phyloP scores from a whole-genome alignment of 2,113 vertebrate species.

The Gymnarchus niloticus region DNA sequence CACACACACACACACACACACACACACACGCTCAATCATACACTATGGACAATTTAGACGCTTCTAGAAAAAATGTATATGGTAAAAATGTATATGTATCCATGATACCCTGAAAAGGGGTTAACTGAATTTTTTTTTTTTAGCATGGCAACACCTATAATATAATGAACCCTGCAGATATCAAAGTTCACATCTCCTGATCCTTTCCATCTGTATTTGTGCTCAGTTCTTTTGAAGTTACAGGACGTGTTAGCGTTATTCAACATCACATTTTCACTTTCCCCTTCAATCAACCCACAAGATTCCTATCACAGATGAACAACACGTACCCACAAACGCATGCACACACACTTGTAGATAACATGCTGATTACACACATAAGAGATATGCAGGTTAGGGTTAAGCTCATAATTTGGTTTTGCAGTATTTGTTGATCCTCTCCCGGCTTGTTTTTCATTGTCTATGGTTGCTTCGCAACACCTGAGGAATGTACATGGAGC shows the following conservation, averaged over 20 bases:
- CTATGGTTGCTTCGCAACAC: neutral
- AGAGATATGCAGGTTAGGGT: conserved; percentile 1
- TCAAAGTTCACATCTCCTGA: no score
- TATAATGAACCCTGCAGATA: no score
- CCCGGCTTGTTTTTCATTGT: neutral
- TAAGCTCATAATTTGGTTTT: neutral
- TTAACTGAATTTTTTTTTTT: no score
- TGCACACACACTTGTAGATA: neutral
- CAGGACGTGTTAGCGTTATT: neutral
- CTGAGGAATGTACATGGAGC: neutral
- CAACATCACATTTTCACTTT: conserved; percentile 6
- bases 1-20: no score
- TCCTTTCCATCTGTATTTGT: neutral
- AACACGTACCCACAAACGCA: neutral
- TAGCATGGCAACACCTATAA: no score
- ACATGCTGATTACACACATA: neutral
- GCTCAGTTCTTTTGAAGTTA: conserved; percentile 2
- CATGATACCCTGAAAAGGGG: no score
- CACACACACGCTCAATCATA: no score
- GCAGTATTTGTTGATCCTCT: neutral
- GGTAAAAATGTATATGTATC: no score
- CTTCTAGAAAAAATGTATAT: no score
- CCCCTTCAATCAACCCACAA: conserved; percentile 9
- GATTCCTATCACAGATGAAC: conserved; percentile 15
- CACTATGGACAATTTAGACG: no score